Base-by-base conservation (phyloP, 2,797 vertebrate species). In the Cuniculus paca region DNA sequence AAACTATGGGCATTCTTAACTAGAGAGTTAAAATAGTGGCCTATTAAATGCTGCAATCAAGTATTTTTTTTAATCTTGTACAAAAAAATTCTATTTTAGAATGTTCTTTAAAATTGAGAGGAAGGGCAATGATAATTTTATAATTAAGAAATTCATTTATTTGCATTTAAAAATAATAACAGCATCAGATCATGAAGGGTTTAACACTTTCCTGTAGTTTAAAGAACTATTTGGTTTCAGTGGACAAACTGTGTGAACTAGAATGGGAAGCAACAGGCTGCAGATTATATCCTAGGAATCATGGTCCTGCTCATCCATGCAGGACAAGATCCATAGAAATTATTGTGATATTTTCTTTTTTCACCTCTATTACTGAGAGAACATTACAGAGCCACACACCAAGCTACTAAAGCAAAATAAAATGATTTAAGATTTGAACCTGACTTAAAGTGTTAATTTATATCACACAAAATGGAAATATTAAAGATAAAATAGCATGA, bases 161-260 rank as follows among this genome's bases (percentile, higher is more conserved):
- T 77, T 68, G 36, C 36, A 28, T 63, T 92, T 80, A 24, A 42
- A 34, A 65, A 88, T 6, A 91, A n/a, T 22, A 65, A 79, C 3
- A 31, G 17, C 52, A 82, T n/a, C 45, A 80, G 45, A 70, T 78
- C 24, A 54, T 54, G 22, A 78, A 87, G 17, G 24, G 91, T 42
- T 96, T 74, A 79, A 92, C n/a, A 81, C 8, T 82, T 91, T 45
- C 2, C 14, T 24, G 10, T 70, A 36, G 28, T 52, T 80, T 87
- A 90, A 93, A 82, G 68, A 86, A 82, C 77, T 96, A 80, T 52
- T 79, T 65, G 78, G 24, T 75, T 93, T 86, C n/a, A 13, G 16
- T 48, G 7, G n/a, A 78, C 28, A 72, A 91, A 79, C 7, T 58
- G 2, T 16, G 50, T 82, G 54, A 56, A 42, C 8, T 45, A 78